Evolutionary conservation across 2,888 invertebrate genomes (phyloP).

Genomic region (Palloptera scutellata): DNA sequence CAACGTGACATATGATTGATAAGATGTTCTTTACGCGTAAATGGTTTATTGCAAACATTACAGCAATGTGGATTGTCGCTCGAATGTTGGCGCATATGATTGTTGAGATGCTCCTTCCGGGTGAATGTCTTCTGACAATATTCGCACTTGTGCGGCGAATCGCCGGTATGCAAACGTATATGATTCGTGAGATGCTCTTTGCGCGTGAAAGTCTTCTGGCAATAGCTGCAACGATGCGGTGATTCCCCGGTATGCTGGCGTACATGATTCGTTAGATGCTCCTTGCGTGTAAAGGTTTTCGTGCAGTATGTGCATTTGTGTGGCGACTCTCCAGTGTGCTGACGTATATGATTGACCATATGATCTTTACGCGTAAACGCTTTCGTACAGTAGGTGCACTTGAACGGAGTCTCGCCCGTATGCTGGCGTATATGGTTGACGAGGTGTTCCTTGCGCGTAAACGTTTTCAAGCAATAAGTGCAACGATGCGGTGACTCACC

Average conservation of each 20-base stretch:
- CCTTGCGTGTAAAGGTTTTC: slow-evolving; percentile 81
- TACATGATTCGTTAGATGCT: slow-evolving; percentile 86
- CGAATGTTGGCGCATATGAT: slow-evolving; percentile 87
- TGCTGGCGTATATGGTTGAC: slow-evolving; percentile 87
- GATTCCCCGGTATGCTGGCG: slow-evolving; percentile 83
- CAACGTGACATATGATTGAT: slow-evolving; percentile 79
- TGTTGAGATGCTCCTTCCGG: slow-evolving; percentile 83
- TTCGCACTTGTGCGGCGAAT: slow-evolving; percentile 85
- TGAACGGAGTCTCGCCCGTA: slow-evolving; percentile 83
- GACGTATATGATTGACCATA: slow-evolving; percentile 76
- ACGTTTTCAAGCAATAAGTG: slow-evolving; percentile 84
- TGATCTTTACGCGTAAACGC: slow-evolving; percentile 87
- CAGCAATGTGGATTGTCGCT: slow-evolving; percentile 89
- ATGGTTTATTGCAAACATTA: slow-evolving; percentile 84
- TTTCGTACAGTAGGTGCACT: slow-evolving; percentile 86
- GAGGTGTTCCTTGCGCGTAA: slow-evolving; percentile 87
- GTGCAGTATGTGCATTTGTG: slow-evolving; percentile 88
- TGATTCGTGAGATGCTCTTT: slow-evolving; percentile 89
- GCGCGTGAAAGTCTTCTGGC: slow-evolving; percentile 73
- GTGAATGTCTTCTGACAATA: slow-evolving; percentile 88
- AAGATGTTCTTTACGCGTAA: slow-evolving; percentile 86
- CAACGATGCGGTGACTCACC: slow-evolving; percentile 88
- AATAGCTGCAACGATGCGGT: slow-evolving; percentile 66
- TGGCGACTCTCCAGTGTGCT: slow-evolving; percentile 84
- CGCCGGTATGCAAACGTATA: slow-evolving; percentile 81